Evolutionary conservation across 2,888 invertebrate genomes (phyloP).

Genomic region (Dasysyrphus tricinctus): DNA sequence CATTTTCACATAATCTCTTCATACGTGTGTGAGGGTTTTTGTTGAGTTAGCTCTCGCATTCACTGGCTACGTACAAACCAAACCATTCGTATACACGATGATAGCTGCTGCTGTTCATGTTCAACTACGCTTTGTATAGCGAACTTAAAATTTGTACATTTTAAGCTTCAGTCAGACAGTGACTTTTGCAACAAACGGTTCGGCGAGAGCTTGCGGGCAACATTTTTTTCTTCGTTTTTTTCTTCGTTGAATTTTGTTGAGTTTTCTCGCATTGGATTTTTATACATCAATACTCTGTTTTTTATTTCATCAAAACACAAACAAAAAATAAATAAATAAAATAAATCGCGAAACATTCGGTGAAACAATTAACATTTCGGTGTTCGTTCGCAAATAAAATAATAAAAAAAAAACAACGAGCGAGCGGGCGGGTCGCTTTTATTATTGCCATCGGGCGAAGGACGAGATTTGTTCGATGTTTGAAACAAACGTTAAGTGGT

Average conservation of each 20-base stretch:
- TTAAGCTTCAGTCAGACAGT: conserved; percentile 76
- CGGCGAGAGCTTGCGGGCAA: conserved; percentile 71
- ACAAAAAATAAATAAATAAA: too few relatives aligned
- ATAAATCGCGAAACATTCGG: conserved; percentile 44
- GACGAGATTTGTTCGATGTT: conserved; percentile 43
- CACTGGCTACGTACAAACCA: conserved; percentile 9
- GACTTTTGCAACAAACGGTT: conserved; percentile 76
- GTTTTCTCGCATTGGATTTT: conserved; percentile 74
- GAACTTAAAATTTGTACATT: conserved; percentile 71
- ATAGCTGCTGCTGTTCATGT: conserved; percentile 46
- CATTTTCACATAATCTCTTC: conserved; percentile 65
- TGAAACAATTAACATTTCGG: conserved; percentile 39
- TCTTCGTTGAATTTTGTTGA: conserved; percentile 75
- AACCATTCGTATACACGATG: conserved; percentile 6
- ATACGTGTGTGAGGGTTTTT: conserved; percentile 42
- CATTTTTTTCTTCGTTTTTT: conserved; percentile 74
- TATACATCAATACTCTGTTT: conserved; percentile 60
- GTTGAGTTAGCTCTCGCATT: conserved; percentile 25
- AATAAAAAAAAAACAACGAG: neutral
- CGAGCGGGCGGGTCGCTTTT: conserved; percentile 29
- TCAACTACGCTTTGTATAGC: conserved; percentile 64
- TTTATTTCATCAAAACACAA: conserved; percentile 49
- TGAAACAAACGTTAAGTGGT: conserved; percentile 39
- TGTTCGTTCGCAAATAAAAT: conserved; percentile 24
- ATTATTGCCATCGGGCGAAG: conserved; percentile 37